Base-by-base conservation (phyloP, 2,113 vertebrate species). In the Epinephelus moara region DNA sequence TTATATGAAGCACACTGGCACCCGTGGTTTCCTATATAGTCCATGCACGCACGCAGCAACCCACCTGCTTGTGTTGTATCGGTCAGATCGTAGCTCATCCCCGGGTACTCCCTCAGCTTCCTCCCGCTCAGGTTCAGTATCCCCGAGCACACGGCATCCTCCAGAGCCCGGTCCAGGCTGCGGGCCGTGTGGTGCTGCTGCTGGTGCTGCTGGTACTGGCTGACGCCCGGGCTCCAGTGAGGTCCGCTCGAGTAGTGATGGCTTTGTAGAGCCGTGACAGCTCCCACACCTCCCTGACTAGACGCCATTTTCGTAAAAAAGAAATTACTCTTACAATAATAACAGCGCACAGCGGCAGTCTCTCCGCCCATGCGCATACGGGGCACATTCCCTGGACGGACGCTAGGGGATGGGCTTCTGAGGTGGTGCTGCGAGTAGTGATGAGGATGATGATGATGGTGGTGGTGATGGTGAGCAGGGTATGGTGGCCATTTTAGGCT, bases 51-150 rank as follows among this genome's bases (percentile, higher is more conserved):
- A 52, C 64, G 13, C 49, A 17, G 49, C 49, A 23, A 91, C 95
- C 88, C 96, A 98, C 98, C 98, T 96, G 97, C 97, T 95, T 97
- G 97, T 78, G 96, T 98, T 53, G 98, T 99, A 90, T 99, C 98
- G 72, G 97, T 97, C 78, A 99, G 96, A 91, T 99, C 98, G 88
- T 97, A 98, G 94, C 94, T 96, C 81, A 95, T 90, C 70, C 96
- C 95, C 25, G 98, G 97, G 91, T 98, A 99, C 82, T 98, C 98
- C 87, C 97, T 95, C 92, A 99, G 97, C 93, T 97, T 99, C 92
- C 97, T 96, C n/a, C 97, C 98, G 94, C 97, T 98, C 87, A 99
- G 96, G 93, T 97, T 97, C 62, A 99, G 96, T 60, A 97, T 95
- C 87, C 98, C 98, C 11, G 97, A 97, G 94, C 95, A 96, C 86